These are phyloP conservation scores for Pseudanteris insignis DNA, from an alignment of 2,888 invertebrate species.

Conservation along the genomic window DNA sequence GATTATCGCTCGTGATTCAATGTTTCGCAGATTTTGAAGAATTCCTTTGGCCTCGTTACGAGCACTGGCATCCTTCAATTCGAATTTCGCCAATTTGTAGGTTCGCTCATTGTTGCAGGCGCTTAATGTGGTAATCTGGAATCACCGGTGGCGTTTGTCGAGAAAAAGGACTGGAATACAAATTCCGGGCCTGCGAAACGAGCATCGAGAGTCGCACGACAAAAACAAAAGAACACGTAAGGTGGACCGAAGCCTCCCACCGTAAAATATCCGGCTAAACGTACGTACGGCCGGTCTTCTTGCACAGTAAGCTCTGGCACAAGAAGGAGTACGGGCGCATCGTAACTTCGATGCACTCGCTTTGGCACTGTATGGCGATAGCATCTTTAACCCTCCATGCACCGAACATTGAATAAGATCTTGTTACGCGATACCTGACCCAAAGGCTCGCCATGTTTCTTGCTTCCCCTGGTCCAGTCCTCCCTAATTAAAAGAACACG, in stretches of 20 bases:
- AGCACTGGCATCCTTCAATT: slow-evolving; percentile 11
- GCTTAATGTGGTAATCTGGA: slow-evolving; percentile 11
- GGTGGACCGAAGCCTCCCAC: slow-evolving; percentile 24
- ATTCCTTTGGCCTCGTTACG: slow-evolving; percentile 3
- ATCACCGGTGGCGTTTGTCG: no score
- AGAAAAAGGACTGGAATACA: no score
- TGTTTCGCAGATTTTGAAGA: slow-evolving; percentile 10
- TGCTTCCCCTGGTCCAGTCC: slow-evolving; percentile 59
- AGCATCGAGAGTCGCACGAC: slow-evolving; percentile 9
- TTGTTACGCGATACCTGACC: slow-evolving; percentile 64
- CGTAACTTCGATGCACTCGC: slow-evolving; percentile 65
- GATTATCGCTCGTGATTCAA: slow-evolving; percentile 21
- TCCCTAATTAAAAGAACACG: slow-evolving; percentile 64
- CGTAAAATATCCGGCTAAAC: slow-evolving; percentile 54
- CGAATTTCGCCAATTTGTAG: slow-evolving; percentile 22
- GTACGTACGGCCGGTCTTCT: slow-evolving; percentile 42
- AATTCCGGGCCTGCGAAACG: slow-evolving; percentile 6
- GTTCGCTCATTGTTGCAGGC: background rate
- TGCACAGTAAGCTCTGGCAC: background rate
- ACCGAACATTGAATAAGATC: slow-evolving; percentile 63
- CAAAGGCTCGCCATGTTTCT: slow-evolving; percentile 50
- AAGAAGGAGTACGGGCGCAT: slow-evolving; percentile 50
- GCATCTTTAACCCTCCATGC: slow-evolving; percentile 64
- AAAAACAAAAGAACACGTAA: slow-evolving; percentile 39
- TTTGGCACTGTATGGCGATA: slow-evolving; percentile 66